Evolutionary conservation across 2,888 invertebrate species (phyloP), one percentile per base, ranked within the genome.

Genomic region (Leptinotarsa peninsularis): DNA sequence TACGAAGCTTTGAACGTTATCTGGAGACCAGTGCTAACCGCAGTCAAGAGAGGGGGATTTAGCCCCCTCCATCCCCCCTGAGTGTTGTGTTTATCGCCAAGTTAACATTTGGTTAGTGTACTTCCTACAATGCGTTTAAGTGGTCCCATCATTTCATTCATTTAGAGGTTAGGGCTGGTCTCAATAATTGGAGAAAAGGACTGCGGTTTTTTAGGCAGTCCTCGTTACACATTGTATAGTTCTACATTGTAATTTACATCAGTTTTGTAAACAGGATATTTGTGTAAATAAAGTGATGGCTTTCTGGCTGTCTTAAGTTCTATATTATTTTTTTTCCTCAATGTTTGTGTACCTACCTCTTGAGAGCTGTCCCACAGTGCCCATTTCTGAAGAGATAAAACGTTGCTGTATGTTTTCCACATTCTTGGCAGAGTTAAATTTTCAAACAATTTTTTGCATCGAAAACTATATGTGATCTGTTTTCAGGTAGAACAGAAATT

Each of bases 251-350:
- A 83, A 85, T 84, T 85, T 85, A 85, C 85, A 86, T 84, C 85
- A 85, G 85, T 87, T 88, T 87, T 88, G 86, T 87, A 87, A 87
- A 82, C 82, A 83, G 79, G 79, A 80, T 83, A 87, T 87, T 88
- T 88, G 86, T 87, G 86, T 88, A 87, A 88, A 88, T 88, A 88
- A 88, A 87, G 82, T 83, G 85, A 82, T 84, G 84, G 85, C 86
- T 84, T 81, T 82, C 78, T 83, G 82, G 84, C 85, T 85, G 83
- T 85, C 85, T 80, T 78, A 82, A 82, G 82, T 84, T 84, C 77
- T 79, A 73, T 17, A 54, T 68, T 23, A 50, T 50, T 52, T 72
- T 49, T 54, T 21, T 4, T 23, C n/a, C 21, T 58, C 18, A 18
- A 15, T 52, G 1, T 15, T n/a, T 5, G 52, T 52, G 52, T 52